Conservation (phyloP, 2,888 invertebrate species). For the Pinctada fucata region DNA sequence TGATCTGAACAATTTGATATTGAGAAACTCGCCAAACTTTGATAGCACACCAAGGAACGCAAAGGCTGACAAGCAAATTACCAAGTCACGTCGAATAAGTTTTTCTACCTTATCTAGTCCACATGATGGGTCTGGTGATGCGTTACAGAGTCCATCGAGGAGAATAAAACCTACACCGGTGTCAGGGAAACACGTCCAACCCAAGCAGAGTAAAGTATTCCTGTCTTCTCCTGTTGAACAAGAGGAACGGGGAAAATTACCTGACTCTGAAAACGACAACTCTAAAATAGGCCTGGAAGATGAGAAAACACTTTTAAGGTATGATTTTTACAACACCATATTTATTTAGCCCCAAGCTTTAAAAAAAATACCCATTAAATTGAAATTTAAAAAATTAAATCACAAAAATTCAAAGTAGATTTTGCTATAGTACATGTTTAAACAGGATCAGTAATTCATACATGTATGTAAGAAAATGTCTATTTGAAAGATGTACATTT, state of each 20-base stretch:
- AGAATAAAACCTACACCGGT: constrained; percentile 58
- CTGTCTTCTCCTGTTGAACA: constrained; percentile 44
- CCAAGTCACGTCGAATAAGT: constrained; percentile 39
- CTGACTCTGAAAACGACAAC: not conserved
- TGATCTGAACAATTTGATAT: constrained; percentile 18
- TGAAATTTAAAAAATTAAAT: not conserved
- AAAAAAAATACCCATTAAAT: not conserved
- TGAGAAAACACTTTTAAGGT: constrained; percentile 57
- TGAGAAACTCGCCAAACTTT: constrained; percentile 42
- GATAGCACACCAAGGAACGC: constrained; percentile 29
- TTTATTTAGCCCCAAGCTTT: too few species aligned
- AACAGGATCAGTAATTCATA: too few species aligned
- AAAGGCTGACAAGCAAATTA: constrained; percentile 27
- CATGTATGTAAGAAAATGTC: too few species aligned
- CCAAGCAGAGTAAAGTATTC: constrained; percentile 53
- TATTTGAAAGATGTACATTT: too few species aligned
- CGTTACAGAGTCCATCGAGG: constrained; percentile 35
- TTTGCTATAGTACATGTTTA: too few species aligned
- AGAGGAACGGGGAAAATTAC: constrained; percentile 27
- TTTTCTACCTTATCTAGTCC: constrained; percentile 26
- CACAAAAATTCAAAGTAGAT: too few species aligned
- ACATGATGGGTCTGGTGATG: constrained; percentile 24
- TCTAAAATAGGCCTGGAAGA: constrained; percentile 27
- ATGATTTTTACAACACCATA: constrained; percentile 4
- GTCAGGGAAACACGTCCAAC: constrained; percentile 43